Percentiles rank a stretch among this genome's conserved stretches.
Conservation (phyloP, 2,113 vertebrate species). For the Leptosomus discolor region DNA sequence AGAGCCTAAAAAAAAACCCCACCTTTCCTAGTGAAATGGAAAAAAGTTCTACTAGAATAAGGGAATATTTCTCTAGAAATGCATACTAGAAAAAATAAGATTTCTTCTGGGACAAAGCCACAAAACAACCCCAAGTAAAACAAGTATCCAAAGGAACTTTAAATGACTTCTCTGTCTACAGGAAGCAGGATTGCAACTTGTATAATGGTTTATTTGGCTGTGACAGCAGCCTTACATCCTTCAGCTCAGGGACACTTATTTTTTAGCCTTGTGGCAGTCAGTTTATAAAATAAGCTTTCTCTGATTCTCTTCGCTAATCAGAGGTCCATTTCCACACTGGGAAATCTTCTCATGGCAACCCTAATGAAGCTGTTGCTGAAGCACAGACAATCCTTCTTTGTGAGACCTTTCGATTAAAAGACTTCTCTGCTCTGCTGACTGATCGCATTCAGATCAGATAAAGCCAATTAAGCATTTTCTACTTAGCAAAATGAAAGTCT, state of each 20-base stretch:
- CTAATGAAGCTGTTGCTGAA: background rate
- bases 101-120: background rate
- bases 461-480: background rate
- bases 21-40: background rate
- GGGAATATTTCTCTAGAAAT: background rate
- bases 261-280: background rate
- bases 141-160: background rate
- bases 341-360: background rate
- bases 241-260: background rate
- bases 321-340: background rate
- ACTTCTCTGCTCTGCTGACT: background rate
- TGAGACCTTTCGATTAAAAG: background rate
- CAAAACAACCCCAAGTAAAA: background rate
- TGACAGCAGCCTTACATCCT: background rate
- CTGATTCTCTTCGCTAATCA: background rate
- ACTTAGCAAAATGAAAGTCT: background rate
- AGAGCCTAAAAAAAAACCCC: background rate
- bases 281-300: background rate
- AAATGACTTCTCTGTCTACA: background rate
- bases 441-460: background rate
- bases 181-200: background rate
- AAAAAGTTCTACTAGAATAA: background rate
- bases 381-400: background rate
- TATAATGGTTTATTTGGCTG: background rate
- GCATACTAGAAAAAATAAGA: background rate